Evolutionary conservation across 1,140 invertebrate species (phyloP), one percentile per base, ranked within the genome.

Genomic region (Agraylea sexmaculata): DNA sequence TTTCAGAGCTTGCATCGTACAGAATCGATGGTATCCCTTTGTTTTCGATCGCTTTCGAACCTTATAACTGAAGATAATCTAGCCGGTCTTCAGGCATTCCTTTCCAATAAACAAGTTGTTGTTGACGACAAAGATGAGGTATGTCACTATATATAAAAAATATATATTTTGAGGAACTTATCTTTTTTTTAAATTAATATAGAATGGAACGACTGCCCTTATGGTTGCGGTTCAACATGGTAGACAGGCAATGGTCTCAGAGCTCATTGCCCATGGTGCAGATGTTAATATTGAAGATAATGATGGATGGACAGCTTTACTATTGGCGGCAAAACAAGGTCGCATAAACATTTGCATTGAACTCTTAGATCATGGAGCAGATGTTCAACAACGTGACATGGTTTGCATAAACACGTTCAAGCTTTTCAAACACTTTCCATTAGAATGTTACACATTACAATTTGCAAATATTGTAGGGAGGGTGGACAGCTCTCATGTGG

Each of bases 401-500:
- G 91, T 92, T 64, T 66, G 61, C 55, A 11, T 1, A 4, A 31
- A 6, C 7, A 29, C 23, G n/a, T 7, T 25, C 23, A 7, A 7
- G 23, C 23, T 7, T 28, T 8, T 23, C 18, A 21, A 18, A 12
- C 17, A 18, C 12, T 4, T 18, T 16, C 13, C 12, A 16, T 33
- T 13, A 10, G 25, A 23, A 15, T 7, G 18, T 18, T 17, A 17
- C 4, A 45, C 16, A n/a, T 27, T 21, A 18, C 28, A 28, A 43
- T 15, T 12, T 46, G 11, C 15, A 4, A 17, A 31, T 40, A 15
- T 51, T 56, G 46, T 54, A 93, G 88, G 90, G 91, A 50, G 88
- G 88, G 16, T 99, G 94, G 93, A 91, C 91, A 2, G 71, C 92
- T 1, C 69, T 99, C 25, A 94, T 98, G 86, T 99, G 94, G 94